Evolutionary conservation across 2,797 vertebrate genomes (phyloP).

Genomic region (Dermochelys coriacea): DNA sequence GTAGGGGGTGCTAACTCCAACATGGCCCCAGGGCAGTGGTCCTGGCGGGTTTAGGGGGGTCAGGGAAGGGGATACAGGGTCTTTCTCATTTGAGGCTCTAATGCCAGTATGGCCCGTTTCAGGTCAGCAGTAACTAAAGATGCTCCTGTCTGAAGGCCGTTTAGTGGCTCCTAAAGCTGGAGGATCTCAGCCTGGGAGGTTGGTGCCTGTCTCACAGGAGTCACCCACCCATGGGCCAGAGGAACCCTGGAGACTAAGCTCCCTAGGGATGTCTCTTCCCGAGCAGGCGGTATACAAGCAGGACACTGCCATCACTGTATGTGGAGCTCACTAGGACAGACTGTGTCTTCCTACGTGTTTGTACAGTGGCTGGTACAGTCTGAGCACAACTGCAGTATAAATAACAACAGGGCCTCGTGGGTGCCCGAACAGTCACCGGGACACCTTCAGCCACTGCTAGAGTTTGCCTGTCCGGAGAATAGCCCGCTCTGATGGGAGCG

Average conservation of each 20-base stretch:
- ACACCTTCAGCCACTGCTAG: background rate
- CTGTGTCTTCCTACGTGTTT: background rate
- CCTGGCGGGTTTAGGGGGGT: background rate
- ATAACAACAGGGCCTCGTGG: background rate
- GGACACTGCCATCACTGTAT: background rate
- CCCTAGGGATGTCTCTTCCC: background rate
- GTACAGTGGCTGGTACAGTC: background rate
- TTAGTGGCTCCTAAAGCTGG: too few relatives aligned
- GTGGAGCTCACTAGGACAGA: background rate
- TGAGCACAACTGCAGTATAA: background rate
- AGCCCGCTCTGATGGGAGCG: background rate
- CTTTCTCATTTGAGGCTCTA: too few relatives aligned
- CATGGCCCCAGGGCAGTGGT: background rate
- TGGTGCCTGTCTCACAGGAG: too few relatives aligned
- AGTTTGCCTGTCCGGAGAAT: background rate
- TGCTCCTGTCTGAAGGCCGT: too few relatives aligned
- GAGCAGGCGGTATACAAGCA: too few relatives aligned
- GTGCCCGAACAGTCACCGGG: background rate
- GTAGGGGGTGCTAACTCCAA: background rate
- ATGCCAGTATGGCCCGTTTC: too few relatives aligned
- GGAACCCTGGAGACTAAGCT: background rate
- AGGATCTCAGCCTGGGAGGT: too few relatives aligned
- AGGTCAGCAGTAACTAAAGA: too few relatives aligned
- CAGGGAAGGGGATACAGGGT: too few relatives aligned
- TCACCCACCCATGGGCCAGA: background rate